Evolutionary conservation across 2,797 vertebrate species (phyloP).

Genomic region (Myripristis jacobus): DNA sequence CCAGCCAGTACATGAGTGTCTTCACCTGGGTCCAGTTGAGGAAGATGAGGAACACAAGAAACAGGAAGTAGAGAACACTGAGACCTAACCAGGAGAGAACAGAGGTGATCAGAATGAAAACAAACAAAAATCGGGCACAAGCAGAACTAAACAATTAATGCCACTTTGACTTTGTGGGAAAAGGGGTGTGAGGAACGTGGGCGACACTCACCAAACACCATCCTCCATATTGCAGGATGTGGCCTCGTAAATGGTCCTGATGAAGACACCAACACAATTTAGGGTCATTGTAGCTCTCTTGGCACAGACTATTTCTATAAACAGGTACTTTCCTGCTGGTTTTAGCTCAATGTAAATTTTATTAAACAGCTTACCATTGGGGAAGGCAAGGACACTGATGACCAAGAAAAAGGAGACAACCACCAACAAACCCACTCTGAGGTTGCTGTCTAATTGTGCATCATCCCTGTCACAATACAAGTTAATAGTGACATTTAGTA

Average conservation of each 20-base stretch:
- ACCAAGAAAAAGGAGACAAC: constrained; percentile 95
- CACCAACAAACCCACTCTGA: constrained; percentile 91
- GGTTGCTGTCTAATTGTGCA: constrained; percentile 90
- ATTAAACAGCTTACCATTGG: constrained; percentile 88
- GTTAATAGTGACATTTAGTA: background rate
- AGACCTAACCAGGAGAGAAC: constrained; percentile 82
- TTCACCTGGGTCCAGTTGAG: constrained; percentile 96
- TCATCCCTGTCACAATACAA: constrained; percentile 88
- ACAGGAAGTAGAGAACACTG: constrained; percentile 97
- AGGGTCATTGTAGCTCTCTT: background rate
- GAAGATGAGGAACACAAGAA: constrained; percentile 94
- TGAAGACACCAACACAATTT: constrained; percentile 9
- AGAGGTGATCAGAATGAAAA: background rate
- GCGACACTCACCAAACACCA: constrained; percentile 92
- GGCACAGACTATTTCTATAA: background rate
- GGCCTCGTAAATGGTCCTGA: constrained; percentile 93
- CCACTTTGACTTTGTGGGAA: background rate
- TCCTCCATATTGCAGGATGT: constrained; percentile 92
- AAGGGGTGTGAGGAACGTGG: background rate
- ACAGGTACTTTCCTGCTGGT: too few relatives aligned
- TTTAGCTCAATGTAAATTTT: background rate
- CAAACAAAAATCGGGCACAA: background rate
- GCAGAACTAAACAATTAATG: background rate
- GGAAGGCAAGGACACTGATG: constrained; percentile 95
- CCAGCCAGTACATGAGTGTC: constrained; percentile 94